Conservation (phyloP, 37 sponge, comb jelly and placozoan genomes). For the Ianthella basta region DNA sequence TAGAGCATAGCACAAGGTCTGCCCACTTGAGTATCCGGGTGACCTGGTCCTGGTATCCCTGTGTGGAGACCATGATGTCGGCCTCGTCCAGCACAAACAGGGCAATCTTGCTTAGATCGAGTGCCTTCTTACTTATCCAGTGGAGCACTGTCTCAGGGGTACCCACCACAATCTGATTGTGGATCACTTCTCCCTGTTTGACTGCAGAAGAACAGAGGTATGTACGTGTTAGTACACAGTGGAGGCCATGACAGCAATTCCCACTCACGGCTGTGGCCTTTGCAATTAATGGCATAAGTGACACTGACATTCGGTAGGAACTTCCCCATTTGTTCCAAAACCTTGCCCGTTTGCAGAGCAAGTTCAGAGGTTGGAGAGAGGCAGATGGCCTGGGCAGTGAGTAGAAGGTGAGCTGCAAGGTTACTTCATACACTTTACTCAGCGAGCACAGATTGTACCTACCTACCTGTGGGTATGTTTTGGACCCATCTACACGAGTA, state of each 20-base stretch:
- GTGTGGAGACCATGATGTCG: slow-evolving; percentile 93
- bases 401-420: not conserved
- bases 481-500: slow-evolving; percentile 69
- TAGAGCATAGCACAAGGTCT: not conserved
- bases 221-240: not conserved
- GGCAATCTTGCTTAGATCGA: slow-evolving; percentile 72
- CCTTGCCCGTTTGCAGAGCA: slow-evolving; percentile 87
- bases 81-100: slow-evolving; percentile 98
- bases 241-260: not conserved
- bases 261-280: slow-evolving; percentile 65
- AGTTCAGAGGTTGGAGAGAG: slow-evolving; percentile 96
- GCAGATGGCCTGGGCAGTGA: slow-evolving; percentile 64
- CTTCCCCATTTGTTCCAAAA: slow-evolving; percentile 78
- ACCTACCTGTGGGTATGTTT: slow-evolving; percentile 82
- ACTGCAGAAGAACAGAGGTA: not conserved
- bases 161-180: slow-evolving; percentile 87
- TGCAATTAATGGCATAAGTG: slow-evolving; percentile 79
- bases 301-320: slow-evolving; percentile 63
- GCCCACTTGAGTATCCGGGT: slow-evolving; percentile 85
- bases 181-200: slow-evolving; percentile 25
- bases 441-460: not conserved
- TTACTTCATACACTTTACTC: not conserved
- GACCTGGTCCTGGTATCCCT: slow-evolving; percentile 96
- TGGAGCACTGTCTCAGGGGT: slow-evolving; percentile 92
- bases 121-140: slow-evolving; percentile 79